These are phyloP conservation scores for Nomada fucata DNA, from an alignment of 2,888 invertebrate species.

Conservation along the genomic window DNA sequence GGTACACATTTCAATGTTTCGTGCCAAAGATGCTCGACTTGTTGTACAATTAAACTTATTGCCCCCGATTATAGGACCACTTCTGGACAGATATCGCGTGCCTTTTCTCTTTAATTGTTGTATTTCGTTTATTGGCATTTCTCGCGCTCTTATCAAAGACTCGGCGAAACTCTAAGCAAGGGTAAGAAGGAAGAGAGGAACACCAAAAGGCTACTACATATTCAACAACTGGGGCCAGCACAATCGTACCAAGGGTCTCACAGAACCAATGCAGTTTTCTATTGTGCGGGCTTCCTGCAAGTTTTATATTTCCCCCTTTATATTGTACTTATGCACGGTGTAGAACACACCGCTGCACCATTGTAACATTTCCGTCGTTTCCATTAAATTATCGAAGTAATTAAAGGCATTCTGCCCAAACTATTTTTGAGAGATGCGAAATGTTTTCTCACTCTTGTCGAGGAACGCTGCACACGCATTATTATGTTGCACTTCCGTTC, in stretches of 20 bases:
- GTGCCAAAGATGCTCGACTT: neutral
- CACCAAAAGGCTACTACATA: neutral
- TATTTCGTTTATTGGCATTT: slow-evolving; percentile 91
- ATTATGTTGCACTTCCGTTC: neutral
- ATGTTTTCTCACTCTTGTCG: too few relatives aligned
- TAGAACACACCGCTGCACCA: neutral
- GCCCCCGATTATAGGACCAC: slow-evolving; percentile 86
- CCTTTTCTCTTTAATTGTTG: slow-evolving; percentile 89
- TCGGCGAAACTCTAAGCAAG: slow-evolving; percentile 86
- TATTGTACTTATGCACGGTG: neutral
- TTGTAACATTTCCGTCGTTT: neutral
- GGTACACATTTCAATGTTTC: neutral
- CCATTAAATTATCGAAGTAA: too few relatives aligned
- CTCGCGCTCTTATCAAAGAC: slow-evolving; percentile 90
- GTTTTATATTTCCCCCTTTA: neutral
- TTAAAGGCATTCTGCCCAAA: neutral
- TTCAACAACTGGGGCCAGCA: neutral
- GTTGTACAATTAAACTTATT: neutral
- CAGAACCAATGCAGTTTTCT: neutral
- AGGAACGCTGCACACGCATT: neutral
- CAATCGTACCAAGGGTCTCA: neutral
- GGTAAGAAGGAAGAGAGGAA: neutral
- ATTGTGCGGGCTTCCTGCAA: neutral
- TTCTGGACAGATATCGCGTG: slow-evolving; percentile 90
- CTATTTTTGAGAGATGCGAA: too few relatives aligned